Conservation (phyloP, 2,113 vertebrate genomes). For the Loxodonta africana region DNA sequence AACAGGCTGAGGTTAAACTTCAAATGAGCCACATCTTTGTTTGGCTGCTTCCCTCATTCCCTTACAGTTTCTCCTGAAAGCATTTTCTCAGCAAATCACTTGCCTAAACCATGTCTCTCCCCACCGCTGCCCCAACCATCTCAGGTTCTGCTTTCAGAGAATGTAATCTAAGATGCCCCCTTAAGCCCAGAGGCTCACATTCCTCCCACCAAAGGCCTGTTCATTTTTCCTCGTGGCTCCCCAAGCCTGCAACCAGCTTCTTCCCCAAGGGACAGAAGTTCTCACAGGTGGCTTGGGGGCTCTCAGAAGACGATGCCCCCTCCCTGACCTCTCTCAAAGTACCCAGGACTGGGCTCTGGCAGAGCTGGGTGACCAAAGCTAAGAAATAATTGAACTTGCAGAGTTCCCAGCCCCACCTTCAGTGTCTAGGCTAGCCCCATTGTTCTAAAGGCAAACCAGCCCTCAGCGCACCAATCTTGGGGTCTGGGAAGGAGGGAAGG, state of each 20-base stretch:
- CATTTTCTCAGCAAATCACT: not conserved
- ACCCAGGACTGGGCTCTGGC: not conserved
- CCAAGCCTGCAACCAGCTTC: not conserved
- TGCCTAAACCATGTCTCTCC: not conserved
- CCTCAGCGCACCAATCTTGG: not conserved
- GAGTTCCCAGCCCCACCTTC: not conserved
- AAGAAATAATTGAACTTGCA: not conserved
- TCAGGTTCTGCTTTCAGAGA: not conserved
- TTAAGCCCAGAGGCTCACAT: not conserved
- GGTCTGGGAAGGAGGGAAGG: not conserved
- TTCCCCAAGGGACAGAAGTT: not conserved
- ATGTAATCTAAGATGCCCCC: no score
- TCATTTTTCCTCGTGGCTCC: rapidly evolving
- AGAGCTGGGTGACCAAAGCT: not conserved
- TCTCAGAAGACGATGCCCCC: not conserved
- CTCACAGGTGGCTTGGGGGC: not conserved
- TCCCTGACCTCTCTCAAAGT: not conserved
- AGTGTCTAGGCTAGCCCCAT: not conserved
- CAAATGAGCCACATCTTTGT: not conserved
- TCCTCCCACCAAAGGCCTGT: not conserved
- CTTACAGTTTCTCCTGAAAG: not conserved
- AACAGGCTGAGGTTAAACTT: not conserved
- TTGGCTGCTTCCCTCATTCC: rapidly evolving
- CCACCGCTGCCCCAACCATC: not conserved
- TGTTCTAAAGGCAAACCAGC: not conserved